Evolutionary conservation across 2,797 vertebrate genomes (phyloP), one percentile per base, ranked within the genome.

Genomic region (Artibeus lituratus): DNA sequence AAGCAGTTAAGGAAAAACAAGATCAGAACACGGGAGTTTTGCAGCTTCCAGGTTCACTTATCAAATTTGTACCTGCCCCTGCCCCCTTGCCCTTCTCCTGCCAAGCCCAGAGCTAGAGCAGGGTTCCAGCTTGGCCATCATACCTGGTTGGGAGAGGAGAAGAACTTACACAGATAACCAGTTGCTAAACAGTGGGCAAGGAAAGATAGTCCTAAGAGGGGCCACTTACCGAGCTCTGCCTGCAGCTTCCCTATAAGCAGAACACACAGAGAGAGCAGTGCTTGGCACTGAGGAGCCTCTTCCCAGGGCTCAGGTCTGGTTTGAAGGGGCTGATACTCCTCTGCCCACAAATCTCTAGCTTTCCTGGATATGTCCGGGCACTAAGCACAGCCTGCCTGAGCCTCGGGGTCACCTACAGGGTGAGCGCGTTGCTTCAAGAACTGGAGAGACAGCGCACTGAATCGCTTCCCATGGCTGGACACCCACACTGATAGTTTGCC

Each of bases 201-300:
- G 55, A 88, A 59, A 76, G 32, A 76, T 1, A 65, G 15, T 69
- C 78, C 29, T 35, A 49, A 92, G 26, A 82, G 32, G 26, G 3
- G 1, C 51, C 82, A 97, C 97, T 97, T 95, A 98, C 97, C 96
- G 35, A 98, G 93, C 57, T 98, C 97, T 6, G 19, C 70, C 87
- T 96, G 97, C 91, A 97, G 93, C 35, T 92, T 96, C 57, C 88
- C 97, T 98, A 77, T 21, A 97, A 95, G 44, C 37, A 94, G 44
- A 95, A 89, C 26, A 67, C 49, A 89, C 11, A 42, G 49, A 91
- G 72, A 39, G 74, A 78, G 29, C 29, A 42, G 19, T 7, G 11
- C 74, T 42, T 62, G 15, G 18, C 12, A 53, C 22, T 59, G 42
- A 91, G 14, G 10, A 29, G 4, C n/a, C 19, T 82, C 47, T 65